These are phyloP conservation scores for Gisinianus flammeolus DNA, from an alignment of 2,888 invertebrate genomes.

Conservation along the genomic window DNA sequence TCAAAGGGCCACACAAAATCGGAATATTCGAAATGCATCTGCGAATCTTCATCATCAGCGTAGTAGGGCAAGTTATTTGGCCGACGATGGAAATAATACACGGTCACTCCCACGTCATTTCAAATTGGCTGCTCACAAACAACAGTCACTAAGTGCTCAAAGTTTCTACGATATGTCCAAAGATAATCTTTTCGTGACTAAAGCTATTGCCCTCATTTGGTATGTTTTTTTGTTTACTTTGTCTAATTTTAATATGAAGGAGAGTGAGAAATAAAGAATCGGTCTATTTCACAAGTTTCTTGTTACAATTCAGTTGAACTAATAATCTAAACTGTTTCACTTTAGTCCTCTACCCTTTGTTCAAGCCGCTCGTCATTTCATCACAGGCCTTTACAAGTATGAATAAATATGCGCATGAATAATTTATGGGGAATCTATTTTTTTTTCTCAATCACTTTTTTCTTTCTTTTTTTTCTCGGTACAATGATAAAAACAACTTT, in stretches of 20 bases:
- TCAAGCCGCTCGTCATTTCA: constrained; percentile 82
- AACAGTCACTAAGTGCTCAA: constrained; percentile 71
- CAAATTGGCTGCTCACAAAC: constrained; percentile 78
- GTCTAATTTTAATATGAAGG: too few relatives aligned
- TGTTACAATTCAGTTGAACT: background rate
- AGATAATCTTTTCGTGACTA: constrained; percentile 93
- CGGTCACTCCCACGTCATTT: constrained; percentile 88
- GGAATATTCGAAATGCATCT: constrained; percentile 54
- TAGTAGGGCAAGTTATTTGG: constrained; percentile 46
- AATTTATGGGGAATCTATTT: too few relatives aligned
- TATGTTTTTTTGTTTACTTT: too few relatives aligned
- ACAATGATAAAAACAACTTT: too few relatives aligned
- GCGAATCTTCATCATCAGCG: constrained; percentile 45
- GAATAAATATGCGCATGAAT: too few relatives aligned
- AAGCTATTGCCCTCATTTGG: constrained; percentile 82
- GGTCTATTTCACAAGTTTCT: background rate
- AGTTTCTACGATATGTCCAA: constrained; percentile 91
- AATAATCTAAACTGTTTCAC: background rate
- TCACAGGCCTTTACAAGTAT: constrained; percentile 85
- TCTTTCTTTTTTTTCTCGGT: too few relatives aligned
- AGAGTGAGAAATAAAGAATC: too few relatives aligned
- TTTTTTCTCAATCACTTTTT: too few relatives aligned
- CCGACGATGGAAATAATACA: constrained; percentile 68
- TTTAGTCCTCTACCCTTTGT: constrained; percentile 91
- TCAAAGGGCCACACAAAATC: constrained; percentile 55